Evolutionary conservation across 2,888 invertebrate species (phyloP).

Genomic region (Polyommatus iphigenia): DNA sequence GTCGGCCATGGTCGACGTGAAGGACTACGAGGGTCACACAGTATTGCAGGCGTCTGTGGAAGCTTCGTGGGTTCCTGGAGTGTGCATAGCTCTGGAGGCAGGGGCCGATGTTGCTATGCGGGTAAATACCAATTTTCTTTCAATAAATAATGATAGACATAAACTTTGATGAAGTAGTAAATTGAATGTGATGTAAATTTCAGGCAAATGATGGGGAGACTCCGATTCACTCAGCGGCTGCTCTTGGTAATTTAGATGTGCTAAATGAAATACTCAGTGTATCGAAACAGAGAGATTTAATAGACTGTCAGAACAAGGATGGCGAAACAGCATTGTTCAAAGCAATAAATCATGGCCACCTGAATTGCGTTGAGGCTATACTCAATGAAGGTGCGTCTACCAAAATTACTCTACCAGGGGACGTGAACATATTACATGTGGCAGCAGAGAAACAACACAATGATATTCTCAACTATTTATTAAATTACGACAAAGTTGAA

Average conservation of each 20-base stretch:
- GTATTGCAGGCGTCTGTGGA: constrained; percentile 76
- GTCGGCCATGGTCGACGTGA: constrained; percentile 66
- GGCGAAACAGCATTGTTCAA: constrained; percentile 76
- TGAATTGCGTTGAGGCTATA: constrained; percentile 67
- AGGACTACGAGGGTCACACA: constrained; percentile 73
- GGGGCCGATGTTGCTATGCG: constrained; percentile 74
- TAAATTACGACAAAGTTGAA: constrained; percentile 65
- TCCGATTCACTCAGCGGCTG: constrained; percentile 78
- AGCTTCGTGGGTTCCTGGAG: constrained; percentile 75
- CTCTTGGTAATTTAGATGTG: constrained; percentile 69
- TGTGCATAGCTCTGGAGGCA: constrained; percentile 73
- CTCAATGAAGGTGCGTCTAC: constrained; percentile 71
- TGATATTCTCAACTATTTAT: constrained; percentile 75
- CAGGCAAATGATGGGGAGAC: constrained; percentile 76
- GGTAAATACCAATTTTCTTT: constrained; percentile 46
- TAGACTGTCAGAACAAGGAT: constrained; percentile 68
- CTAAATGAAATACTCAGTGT: constrained; percentile 74
- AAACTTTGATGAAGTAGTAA: background rate
- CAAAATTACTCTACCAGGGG: constrained; percentile 63
- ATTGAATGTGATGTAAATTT: background rate
- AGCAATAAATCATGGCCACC: constrained; percentile 65
- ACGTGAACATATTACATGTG: constrained; percentile 80
- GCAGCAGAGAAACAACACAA: constrained; percentile 79
- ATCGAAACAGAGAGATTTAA: constrained; percentile 68
- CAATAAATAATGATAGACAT: background rate